Conservation (phyloP, 2,888 invertebrate species). For the Stenotaenia linearis region DNA sequence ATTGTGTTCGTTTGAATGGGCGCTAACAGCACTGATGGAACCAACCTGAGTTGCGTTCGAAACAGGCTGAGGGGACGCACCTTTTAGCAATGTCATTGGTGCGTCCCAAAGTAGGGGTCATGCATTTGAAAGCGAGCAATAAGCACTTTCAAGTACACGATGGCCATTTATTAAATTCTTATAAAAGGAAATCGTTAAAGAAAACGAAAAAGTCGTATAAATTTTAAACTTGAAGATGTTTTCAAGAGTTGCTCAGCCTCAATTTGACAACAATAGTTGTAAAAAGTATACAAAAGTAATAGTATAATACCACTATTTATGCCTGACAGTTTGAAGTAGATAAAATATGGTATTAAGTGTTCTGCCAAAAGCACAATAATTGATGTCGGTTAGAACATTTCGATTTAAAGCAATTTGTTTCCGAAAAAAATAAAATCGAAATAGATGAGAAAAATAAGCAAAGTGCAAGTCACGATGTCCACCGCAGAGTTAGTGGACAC, state of each 20-base stretch:
- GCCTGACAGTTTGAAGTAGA: not conserved
- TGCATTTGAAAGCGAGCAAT: not conserved
- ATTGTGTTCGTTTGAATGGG: not conserved
- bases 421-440: not conserved
- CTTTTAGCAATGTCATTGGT: not conserved
- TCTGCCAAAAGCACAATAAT: too few relatives aligned
- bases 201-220: not conserved
- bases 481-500: not conserved
- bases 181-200: not conserved
- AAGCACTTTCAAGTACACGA: not conserved
- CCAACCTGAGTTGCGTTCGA: not conserved
- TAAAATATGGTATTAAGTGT: not conserved
- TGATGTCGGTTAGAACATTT: not conserved
- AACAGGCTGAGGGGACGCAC: not conserved
- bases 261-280: not conserved
- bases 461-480: not conserved
- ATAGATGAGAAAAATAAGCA: not conserved
- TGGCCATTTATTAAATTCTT: slow-evolving; percentile 1
- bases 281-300: not conserved
- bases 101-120: slow-evolving; percentile 1
- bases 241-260: not conserved
- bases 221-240: not conserved
- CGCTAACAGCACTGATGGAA: slow-evolving; percentile 4
- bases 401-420: not conserved
- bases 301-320: not conserved